Conservation (phyloP, 2,797 vertebrate genomes). For the Caiman crocodilus region DNA sequence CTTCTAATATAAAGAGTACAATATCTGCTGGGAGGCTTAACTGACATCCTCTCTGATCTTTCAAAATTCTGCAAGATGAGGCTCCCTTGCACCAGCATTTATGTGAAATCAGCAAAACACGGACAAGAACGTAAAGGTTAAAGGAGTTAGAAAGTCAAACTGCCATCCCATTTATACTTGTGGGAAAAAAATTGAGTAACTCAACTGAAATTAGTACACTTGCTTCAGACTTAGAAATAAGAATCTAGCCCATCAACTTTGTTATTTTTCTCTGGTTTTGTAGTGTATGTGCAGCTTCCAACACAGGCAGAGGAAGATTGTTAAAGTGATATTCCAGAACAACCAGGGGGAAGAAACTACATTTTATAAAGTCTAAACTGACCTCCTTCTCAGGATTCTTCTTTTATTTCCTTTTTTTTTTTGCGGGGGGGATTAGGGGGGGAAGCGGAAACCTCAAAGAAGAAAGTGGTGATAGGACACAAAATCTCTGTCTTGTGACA, state of each 20-base stretch:
- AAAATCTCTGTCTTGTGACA: background rate
- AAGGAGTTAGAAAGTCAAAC: background rate
- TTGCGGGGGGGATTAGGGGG: too few relatives aligned
- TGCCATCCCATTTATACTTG: background rate
- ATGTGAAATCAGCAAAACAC: background rate
- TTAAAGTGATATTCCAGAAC: background rate
- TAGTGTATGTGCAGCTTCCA: background rate
- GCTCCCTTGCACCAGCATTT: too few relatives aligned
- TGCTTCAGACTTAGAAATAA: background rate
- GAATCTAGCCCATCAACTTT: background rate
- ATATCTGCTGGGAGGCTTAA: background rate
- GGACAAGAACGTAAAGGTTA: background rate
- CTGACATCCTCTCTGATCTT: background rate
- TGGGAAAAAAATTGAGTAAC: background rate
- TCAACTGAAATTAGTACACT: background rate
- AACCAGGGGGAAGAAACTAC: background rate
- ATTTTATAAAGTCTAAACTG: background rate
- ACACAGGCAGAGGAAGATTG: background rate
- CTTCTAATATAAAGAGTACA: background rate
- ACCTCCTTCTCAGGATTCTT: background rate
- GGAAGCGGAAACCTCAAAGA: background rate
- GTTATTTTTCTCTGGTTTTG: background rate
- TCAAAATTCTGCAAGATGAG: background rate
- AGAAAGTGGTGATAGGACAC: background rate
- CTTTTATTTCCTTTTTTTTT: too few relatives aligned